These are phyloP conservation scores for Ceyx margarethae DNA, from an alignment of 2,113 vertebrate genomes.

Conservation along the genomic window DNA sequence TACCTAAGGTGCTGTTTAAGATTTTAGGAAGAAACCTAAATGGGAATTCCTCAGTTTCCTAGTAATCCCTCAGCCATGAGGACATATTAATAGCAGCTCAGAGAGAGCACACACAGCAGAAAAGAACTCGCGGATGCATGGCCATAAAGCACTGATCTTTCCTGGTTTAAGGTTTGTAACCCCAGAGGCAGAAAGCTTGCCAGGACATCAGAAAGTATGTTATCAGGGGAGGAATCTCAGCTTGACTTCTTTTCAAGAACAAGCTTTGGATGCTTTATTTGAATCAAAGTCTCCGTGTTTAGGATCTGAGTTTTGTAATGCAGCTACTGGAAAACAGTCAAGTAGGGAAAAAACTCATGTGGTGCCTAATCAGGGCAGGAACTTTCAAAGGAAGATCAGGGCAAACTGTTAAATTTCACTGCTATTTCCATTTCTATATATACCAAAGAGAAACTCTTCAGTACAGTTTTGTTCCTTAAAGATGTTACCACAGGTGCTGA, in stretches of 20 bases:
- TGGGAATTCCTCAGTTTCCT: not conserved
- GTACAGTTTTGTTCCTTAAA: not conserved
- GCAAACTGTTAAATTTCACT: not conserved
- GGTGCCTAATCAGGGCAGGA: not conserved
- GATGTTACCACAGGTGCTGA: not conserved
- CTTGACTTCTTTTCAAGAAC: constrained; percentile 38
- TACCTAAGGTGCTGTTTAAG: constrained; percentile 22
- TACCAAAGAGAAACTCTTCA: not conserved
- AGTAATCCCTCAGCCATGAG: not conserved
- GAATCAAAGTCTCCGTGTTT: constrained; percentile 9
- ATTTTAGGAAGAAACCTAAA: constrained; percentile 4
- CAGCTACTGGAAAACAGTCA: constrained; percentile 43
- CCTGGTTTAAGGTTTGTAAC: constrained; percentile 18
- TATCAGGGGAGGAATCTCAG: constrained; percentile 30
- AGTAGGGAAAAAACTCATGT: not conserved
- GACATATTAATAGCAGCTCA: not conserved
- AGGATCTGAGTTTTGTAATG: not conserved
- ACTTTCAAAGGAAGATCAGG: not conserved
- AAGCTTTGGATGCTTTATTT: not conserved
- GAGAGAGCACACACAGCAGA: not conserved
- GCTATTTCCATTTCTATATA: not conserved
- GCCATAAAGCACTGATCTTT: constrained; percentile 20
- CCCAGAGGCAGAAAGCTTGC: not conserved
- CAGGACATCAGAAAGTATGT: constrained; percentile 11
- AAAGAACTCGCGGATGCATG: not conserved